These are phyloP conservation scores for Lithodes maja DNA, from an alignment of 2,888 invertebrate genomes.

Conservation along the genomic window DNA sequence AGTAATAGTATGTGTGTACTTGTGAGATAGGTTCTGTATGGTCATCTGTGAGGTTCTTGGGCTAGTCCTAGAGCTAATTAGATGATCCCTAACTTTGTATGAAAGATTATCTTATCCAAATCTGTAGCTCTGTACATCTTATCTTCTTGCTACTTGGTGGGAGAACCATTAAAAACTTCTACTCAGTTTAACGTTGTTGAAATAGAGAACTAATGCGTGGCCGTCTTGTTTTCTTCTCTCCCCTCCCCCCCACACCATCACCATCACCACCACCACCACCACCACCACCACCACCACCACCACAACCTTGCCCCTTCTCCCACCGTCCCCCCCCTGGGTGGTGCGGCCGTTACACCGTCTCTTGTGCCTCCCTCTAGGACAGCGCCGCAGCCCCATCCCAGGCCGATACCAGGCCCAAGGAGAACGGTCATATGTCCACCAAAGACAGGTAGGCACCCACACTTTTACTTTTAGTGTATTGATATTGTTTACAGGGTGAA, in stretches of 20 bases:
- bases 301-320: conserved; percentile 68
- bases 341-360: conserved; percentile 69
- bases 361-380: conserved; percentile 69
- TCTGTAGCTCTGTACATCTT: conserved; percentile 13
- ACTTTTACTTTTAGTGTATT: neutral
- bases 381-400: conserved; percentile 32
- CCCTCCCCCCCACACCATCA: neutral
- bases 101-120: neutral
- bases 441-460: conserved; percentile 53
- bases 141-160: conserved; percentile 54
- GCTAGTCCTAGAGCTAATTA: conserved; percentile 17
- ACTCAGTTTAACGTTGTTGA: conserved; percentile 16
- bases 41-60: conserved; percentile 35
- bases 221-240: conserved; percentile 63
- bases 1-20: neutral
- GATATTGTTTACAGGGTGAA: neutral
- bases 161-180: conserved; percentile 40
- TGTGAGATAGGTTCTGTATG: conserved; percentile 24
- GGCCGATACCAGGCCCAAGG: conserved; percentile 48
- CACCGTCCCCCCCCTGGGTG: conserved; percentile 57
- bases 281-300: conserved; percentile 37
- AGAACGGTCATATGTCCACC: conserved; percentile 63
- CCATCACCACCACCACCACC: conserved; percentile 55
- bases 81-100: conserved; percentile 17
- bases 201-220: conserved; percentile 57